Conservation (phyloP, 2,113 vertebrate species). For the Equus quagga region DNA sequence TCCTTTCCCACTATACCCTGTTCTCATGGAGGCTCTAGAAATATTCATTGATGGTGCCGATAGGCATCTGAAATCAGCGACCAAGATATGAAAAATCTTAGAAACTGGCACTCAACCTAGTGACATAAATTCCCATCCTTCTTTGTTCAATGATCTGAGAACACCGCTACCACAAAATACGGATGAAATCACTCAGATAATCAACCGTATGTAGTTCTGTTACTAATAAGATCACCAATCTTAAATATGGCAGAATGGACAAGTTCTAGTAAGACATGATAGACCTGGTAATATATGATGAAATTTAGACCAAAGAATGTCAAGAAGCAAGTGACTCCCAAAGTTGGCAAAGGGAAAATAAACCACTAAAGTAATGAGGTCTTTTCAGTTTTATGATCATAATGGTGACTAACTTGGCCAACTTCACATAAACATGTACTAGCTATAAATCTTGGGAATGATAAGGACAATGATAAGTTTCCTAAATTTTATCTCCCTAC, state of each 20-base stretch:
- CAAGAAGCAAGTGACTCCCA: background rate
- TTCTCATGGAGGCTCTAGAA: background rate
- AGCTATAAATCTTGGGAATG: background rate
- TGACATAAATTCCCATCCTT: slow-evolving; percentile 62
- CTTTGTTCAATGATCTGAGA: slow-evolving; percentile 36
- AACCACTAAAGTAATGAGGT: slow-evolving; percentile 6
- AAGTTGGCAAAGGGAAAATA: background rate
- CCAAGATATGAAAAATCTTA: background rate
- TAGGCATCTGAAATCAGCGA: background rate
- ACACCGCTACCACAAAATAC: background rate
- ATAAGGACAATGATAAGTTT: background rate
- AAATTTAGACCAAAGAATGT: slow-evolving; percentile 16
- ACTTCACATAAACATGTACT: slow-evolving; percentile 40
- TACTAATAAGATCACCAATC: background rate
- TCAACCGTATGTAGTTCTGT: slow-evolving; percentile 19
- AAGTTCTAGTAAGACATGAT: background rate
- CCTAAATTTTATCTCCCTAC: background rate
- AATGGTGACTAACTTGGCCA: slow-evolving; percentile 35
- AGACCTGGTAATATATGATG: background rate
- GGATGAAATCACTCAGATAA: background rate
- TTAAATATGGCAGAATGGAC: background rate
- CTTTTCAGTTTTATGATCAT: slow-evolving; percentile 22
- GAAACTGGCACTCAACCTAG: slow-evolving; percentile 33
- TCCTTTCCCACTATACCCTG: background rate
- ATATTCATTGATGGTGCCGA: background rate